Conservation (phyloP, 2,797 vertebrate species). For the Channa striata region DNA sequence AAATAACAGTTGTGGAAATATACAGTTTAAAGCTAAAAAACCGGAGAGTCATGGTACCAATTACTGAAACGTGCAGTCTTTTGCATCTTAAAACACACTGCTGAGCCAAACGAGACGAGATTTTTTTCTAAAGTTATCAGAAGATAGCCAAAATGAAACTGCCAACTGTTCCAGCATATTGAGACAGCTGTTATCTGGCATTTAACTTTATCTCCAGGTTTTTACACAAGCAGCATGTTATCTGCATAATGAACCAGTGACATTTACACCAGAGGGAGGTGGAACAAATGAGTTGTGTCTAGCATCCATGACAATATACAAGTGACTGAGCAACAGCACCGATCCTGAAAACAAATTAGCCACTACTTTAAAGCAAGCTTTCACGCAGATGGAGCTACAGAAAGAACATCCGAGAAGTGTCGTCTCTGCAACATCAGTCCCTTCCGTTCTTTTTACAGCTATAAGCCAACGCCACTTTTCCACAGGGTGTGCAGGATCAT, state of each 20-base stretch:
- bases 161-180: slow-evolving; percentile 18
- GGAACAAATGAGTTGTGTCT: slow-evolving; percentile 33
- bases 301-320: slow-evolving; percentile 8
- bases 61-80: slow-evolving; percentile 32
- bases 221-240: slow-evolving; percentile 3
- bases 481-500: slow-evolving; percentile 38
- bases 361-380: slow-evolving; percentile 27
- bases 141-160: slow-evolving; percentile 23
- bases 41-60: slow-evolving; percentile 29
- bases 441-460: slow-evolving; percentile 21
- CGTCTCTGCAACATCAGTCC: slow-evolving; percentile 28
- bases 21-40: slow-evolving; percentile 31
- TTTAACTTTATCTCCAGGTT: slow-evolving; percentile 19
- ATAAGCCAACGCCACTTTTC: slow-evolving; percentile 30
- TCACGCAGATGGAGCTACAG: slow-evolving; percentile 13
- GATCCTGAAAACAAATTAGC: slow-evolving; percentile 53
- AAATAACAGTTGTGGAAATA: slow-evolving; percentile 42
- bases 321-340: slow-evolving; percentile 25
- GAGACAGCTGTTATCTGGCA: slow-evolving; percentile 25
- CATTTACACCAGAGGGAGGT: slow-evolving; percentile 19
- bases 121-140: slow-evolving; percentile 23
- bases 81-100: slow-evolving; percentile 30
- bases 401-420: slow-evolving; percentile 19
- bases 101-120: slow-evolving; percentile 31
- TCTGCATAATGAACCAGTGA: slow-evolving; percentile 21